Evolutionary conservation across 92 coral and sea anemone species (phyloP).

Genomic region (Palythoa grandis): DNA sequence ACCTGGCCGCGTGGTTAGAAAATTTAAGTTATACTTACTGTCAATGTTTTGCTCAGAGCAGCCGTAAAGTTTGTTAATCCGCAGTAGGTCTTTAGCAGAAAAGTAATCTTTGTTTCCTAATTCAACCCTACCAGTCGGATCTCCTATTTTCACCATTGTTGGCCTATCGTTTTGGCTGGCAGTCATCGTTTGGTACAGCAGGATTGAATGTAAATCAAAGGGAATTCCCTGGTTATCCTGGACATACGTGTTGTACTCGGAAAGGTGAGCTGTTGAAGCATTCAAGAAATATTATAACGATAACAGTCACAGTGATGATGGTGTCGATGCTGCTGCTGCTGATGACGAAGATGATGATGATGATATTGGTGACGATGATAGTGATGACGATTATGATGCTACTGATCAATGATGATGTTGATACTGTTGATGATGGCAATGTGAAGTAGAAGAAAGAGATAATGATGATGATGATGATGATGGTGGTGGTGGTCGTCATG

Average conservation of each 20-base stretch:
- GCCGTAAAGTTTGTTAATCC: slow-evolving; percentile 17
- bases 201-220: not conserved
- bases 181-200: slow-evolving; percentile 13
- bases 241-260: slow-evolving; percentile 1
- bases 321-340: not conserved
- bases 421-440: not conserved
- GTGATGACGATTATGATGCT: not conserved
- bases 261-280: not conserved
- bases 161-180: not conserved
- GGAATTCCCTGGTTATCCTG: not conserved
- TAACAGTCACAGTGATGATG: not conserved
- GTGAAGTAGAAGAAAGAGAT: not conserved
- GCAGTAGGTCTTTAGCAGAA: slow-evolving; percentile 15
- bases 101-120: slow-evolving; percentile 34
- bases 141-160: slow-evolving; percentile 24
- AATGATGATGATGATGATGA: not conserved
- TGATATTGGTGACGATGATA: not conserved
- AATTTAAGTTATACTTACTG: slow-evolving; percentile 14
- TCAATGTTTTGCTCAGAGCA: slow-evolving; percentile 25
- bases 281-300: not conserved
- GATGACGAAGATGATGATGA: not conserved
- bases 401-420: not conserved
- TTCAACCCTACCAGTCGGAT: not conserved
- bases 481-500: not conserved
- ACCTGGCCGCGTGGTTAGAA: not conserved